Base-by-base conservation (phyloP, 2,113 vertebrate genomes). In the Picathartes gymnocephalus region DNA sequence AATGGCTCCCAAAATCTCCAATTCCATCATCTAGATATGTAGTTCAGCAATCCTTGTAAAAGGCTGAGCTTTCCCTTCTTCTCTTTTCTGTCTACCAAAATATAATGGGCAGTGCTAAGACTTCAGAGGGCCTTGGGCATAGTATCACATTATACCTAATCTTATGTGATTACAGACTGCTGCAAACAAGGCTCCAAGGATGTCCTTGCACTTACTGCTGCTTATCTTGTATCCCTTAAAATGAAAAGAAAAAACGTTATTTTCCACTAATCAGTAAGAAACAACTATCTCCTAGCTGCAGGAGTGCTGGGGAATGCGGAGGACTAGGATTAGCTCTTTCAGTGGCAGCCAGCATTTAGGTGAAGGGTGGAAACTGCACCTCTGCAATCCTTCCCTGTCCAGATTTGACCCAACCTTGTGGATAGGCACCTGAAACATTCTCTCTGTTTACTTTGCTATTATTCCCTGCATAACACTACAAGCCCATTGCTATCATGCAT, bases 211-310 rank as follows among this genome's bases (percentile, higher is more conserved):
- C 33, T 88, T 95, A 42, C 71, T 81, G 33, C 92, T 94, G 35
- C 90, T 95, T 96, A 88, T 94, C 79, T 94, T 77, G 21, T 83
- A 44, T 44, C 30, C 82, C 60, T 77, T 77, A 88, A 90, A 92
- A 96, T 45, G 47, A 30, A 39, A 83, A 76, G n/a, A 86, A 80
- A 85, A 74, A 19, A 28, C 6, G 31, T 45, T 48, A 9, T 77
- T 90, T 88, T 81, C 57, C 64, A 54, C 42, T 81, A 86, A 77
- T 95, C 79, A 17, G 47, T 70, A 66, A 83, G 64, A 86, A 81
- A 18, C 82, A 93, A 73, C 94, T 94, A 94, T 92, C 88, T 97
- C 27, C 21, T 58, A n/a, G 62, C 76, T 92, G 79, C 94, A 96
- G 90, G 64, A 90, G 50, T 74, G 33, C 54, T 92, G 33, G 13